These are phyloP conservation scores for Suillia variegata DNA, from an alignment of 2,888 invertebrate species.

Conservation along the genomic window DNA sequence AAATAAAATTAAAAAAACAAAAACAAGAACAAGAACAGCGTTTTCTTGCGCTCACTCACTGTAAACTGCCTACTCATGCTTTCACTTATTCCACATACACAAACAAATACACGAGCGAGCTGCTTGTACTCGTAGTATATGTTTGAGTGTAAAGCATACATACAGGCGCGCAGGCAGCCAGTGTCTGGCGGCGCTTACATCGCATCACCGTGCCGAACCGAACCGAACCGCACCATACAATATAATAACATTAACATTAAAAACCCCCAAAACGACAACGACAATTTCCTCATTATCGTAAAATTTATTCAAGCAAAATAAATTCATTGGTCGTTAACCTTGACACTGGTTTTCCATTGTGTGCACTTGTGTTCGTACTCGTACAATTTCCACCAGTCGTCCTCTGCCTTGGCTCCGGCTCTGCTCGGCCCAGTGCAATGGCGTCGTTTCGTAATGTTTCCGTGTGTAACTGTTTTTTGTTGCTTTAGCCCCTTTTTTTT, in stretches of 20 bases:
- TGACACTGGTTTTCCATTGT: slow-evolving; percentile 59
- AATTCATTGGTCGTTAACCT: slow-evolving; percentile 63
- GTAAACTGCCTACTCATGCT: neutral
- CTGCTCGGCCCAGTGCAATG: slow-evolving; percentile 9
- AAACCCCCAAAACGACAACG: slow-evolving; percentile 54
- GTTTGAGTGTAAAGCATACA: slow-evolving; percentile 20
- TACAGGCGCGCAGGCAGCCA: slow-evolving; percentile 10
- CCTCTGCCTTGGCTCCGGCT: too few relatives aligned
- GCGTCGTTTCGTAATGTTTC: slow-evolving; percentile 18
- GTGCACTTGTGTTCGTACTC: slow-evolving; percentile 35
- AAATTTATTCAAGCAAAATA: slow-evolving; percentile 62
- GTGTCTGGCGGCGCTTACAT: neutral
- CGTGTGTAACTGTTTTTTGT: slow-evolving; percentile 1
- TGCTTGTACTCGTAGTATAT: slow-evolving; percentile 1
- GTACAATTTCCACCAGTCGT: slow-evolving; percentile 14
- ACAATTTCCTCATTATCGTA: slow-evolving; percentile 61
- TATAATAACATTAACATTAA: slow-evolving; percentile 51
- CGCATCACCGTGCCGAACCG: neutral
- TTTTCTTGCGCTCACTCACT: slow-evolving; percentile 6
- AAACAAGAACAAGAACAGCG: too few relatives aligned
- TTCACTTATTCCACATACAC: neutral
- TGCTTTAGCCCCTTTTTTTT: neutral
- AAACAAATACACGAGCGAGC: neutral
- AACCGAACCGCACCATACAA: slow-evolving; percentile 20
- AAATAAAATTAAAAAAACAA: slow-evolving; percentile 22